Evolutionary conservation across 2,113 vertebrate species (phyloP).

Genomic region (Lophius piscatorius): DNA sequence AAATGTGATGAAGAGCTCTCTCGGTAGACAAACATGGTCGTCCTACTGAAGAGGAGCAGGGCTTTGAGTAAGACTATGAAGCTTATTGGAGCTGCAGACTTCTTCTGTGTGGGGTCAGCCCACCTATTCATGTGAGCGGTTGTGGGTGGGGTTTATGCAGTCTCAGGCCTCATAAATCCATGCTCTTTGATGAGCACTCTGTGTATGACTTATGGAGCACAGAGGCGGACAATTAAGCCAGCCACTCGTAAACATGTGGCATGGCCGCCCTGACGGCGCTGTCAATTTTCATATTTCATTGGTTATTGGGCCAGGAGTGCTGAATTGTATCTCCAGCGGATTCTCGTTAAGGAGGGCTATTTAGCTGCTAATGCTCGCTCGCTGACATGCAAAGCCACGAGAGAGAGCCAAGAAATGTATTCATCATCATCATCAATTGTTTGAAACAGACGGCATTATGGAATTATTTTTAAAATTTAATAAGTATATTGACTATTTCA

Average conservation of each 20-base stretch:
- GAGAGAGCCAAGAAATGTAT: no score
- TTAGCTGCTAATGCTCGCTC: constrained; percentile 21
- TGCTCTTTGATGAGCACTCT: constrained; percentile 72
- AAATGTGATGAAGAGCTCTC: neutral
- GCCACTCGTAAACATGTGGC: constrained; percentile 76
- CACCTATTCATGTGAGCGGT: constrained; percentile 3
- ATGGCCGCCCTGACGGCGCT: constrained; percentile 52
- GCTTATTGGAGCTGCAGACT: constrained; percentile 65
- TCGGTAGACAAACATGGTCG: constrained; percentile 21
- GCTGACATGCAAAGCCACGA: constrained; percentile 10
- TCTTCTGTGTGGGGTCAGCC: constrained; percentile 43
- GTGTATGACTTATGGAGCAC: constrained; percentile 76
- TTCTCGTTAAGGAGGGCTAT: constrained; percentile 63
- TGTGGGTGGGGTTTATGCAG: constrained; percentile 60
- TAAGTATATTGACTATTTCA: no score
- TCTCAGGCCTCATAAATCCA: constrained; percentile 77
- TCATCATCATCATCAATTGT: no score
- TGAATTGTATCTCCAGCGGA: constrained; percentile 61
- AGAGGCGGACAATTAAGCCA: constrained; percentile 74
- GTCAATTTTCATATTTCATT: constrained; percentile 82
- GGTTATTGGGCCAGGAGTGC: constrained; percentile 67
- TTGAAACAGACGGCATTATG: no score
- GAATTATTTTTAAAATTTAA: no score
- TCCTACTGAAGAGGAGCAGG: constrained; percentile 55
- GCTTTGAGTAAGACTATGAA: constrained; percentile 71